Evolutionary conservation across 1,140 invertebrate genomes (phyloP), one percentile per base, ranked within the genome.

Genomic region (Magallana gigas): DNA sequence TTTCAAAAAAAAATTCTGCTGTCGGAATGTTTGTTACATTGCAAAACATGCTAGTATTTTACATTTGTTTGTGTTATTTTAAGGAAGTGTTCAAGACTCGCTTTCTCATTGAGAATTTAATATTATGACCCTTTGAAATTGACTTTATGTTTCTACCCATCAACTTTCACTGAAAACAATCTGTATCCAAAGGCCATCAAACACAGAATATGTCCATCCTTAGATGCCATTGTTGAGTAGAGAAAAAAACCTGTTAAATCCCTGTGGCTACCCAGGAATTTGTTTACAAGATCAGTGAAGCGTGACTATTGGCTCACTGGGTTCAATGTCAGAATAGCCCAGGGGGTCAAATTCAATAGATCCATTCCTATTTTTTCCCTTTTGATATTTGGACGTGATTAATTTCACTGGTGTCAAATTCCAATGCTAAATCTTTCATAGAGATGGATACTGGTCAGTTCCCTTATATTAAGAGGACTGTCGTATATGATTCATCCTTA

Each of bases 331-430:
- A 76, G 68, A 29, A 29, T 76, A 76, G 68, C 68, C 68, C 68
- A 76, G 68, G 68, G 68, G 68, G 68, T 76, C 68, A 76, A 76
- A 76, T 76, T 76, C 23, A 76, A 76, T 76, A 76, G 68, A 76
- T 76, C 60, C 11, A 76, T 76, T 76, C 68, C 68, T 76, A 29
- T 76, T 76, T 62, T 62, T 62, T 76, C 68, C 12, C 68, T 71
- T 48, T 48, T 48, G 36, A 76, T 76, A 76, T 29, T 29, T 36
- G 8, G 68, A 76, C 18, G 68, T 76, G 68, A 76, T 76, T 36
- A 76, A 76, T 76, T 76, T 76, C 68, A 76, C 23, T 76, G 68
- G 68, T 76, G 68, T 76, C 68, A 76, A 76, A 76, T 76, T 76
- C 68, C 68, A 29, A 23, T 29, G 23, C 12, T 76, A 29, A 76